These are phyloP conservation scores for Microtus oregoni DNA, from an alignment of 2,113 vertebrate genomes.

Conservation along the genomic window DNA sequence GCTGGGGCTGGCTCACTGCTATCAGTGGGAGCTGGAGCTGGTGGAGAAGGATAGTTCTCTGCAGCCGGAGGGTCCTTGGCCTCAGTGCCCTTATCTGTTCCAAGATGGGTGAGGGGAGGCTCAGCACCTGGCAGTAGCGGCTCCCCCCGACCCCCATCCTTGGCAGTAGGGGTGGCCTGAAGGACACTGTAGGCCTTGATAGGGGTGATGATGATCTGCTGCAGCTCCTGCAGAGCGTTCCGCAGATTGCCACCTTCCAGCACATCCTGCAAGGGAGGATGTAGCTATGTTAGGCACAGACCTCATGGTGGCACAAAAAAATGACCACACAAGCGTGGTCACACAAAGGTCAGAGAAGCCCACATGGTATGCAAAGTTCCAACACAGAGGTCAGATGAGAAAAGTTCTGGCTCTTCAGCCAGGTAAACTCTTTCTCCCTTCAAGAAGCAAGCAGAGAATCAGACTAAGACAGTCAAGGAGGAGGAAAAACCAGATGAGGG, in stretches of 20 bases:
- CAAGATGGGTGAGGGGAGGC: slow-evolving; percentile 65
- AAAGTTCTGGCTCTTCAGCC: background rate
- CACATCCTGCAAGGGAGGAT: slow-evolving; percentile 89
- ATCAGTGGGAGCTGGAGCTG: slow-evolving; percentile 90
- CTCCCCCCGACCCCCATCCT: slow-evolving; percentile 75
- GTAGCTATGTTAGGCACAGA: background rate
- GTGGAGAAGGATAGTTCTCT: slow-evolving; percentile 90
- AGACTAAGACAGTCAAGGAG: background rate
- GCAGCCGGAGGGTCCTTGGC: slow-evolving; percentile 87
- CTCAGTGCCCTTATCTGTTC: slow-evolving; percentile 86
- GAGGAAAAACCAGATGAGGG: background rate
- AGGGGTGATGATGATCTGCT: slow-evolving; percentile 95
- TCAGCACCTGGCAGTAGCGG: slow-evolving; percentile 64
- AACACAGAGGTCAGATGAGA: background rate
- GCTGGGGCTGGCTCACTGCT: slow-evolving; percentile 90
- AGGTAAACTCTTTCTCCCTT: background rate
- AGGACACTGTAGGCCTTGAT: slow-evolving; percentile 92
- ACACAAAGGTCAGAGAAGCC: background rate
- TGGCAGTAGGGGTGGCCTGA: slow-evolving; percentile 80
- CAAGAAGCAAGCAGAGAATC: background rate
- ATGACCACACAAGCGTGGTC: background rate
- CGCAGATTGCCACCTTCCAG: slow-evolving; percentile 96
- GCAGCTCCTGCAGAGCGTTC: slow-evolving; percentile 95
- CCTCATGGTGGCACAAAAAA: background rate
- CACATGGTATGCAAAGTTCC: background rate